Evolutionary conservation across 2,888 invertebrate genomes (phyloP).

Genomic region (Allophyes oxyacanthae): DNA sequence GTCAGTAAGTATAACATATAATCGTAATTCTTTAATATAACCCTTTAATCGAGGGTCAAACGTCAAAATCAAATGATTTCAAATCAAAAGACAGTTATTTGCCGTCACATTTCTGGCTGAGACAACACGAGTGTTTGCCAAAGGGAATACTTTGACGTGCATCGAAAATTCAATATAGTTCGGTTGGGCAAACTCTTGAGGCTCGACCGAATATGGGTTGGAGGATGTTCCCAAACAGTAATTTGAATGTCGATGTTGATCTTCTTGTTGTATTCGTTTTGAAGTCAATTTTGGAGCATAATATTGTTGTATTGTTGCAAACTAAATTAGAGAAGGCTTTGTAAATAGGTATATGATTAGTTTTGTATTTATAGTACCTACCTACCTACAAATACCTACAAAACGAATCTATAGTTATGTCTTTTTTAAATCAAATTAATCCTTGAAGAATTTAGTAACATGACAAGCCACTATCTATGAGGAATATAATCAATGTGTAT

Average conservation of each 20-base stretch:
- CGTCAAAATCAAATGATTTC: conserved; percentile 9
- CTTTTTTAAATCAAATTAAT: no score
- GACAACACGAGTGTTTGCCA: conserved; percentile 1
- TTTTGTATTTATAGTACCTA: no score
- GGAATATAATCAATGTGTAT: no score
- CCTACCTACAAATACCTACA: no score
- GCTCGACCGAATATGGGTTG: conserved; percentile 16
- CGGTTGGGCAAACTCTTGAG: conserved; percentile 3
- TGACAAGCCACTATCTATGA: no score
- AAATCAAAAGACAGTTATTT: conserved; percentile 22
- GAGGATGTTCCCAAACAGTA: conserved; percentile 18
- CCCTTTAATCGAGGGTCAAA: conserved; percentile 1
- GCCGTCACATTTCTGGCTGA: conserved; percentile 6
- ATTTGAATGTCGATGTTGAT: conserved; percentile 10
- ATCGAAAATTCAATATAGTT: conserved; percentile 28
- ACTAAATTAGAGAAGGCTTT: no score
- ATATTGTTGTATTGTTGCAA: no score
- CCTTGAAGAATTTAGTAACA: no score
- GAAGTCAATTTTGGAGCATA: neutral
- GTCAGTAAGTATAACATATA: neutral
- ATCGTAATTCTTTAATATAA: neutral
- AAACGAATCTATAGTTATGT: no score
- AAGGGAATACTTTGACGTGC: conserved; percentile 13
- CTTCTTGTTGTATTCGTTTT: conserved; percentile 3
- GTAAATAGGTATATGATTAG: no score